Conservation (phyloP, 2,888 invertebrate species). For the Archaeoteleia sp. region DNA sequence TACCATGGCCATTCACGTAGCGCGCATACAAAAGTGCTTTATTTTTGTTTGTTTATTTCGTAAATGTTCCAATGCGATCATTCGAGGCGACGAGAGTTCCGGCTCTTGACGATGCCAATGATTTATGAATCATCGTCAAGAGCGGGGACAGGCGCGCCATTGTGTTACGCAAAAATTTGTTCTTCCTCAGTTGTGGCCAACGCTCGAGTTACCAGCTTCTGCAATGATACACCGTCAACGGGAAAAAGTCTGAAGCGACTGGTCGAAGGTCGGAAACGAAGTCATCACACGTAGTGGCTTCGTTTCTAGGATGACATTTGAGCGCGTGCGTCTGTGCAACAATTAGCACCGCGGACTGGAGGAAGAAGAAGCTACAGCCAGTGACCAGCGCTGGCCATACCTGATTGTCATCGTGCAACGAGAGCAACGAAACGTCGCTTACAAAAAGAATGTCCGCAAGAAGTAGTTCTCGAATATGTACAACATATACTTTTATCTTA, state of each 20-base stretch:
- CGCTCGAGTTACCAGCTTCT: conserved; percentile 41
- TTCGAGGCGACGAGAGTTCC: conserved; percentile 1
- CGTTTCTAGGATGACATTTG: not conserved
- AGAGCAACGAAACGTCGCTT: conserved; percentile 46
- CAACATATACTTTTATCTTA: conserved; percentile 46
- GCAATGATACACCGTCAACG: conserved; percentile 22
- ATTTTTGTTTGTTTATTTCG: too few relatives aligned
- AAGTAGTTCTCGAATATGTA: conserved; percentile 50
- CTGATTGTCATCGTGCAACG: conserved; percentile 55
- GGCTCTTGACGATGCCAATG: conserved; percentile 3
- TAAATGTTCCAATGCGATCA: not conserved
- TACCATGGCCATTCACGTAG: conserved; percentile 12
- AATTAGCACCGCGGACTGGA: conserved; percentile 10
- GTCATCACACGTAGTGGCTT: not conserved
- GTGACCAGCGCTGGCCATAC: conserved; percentile 51
- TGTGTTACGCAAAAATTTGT: conserved; percentile 14
- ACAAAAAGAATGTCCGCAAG: conserved; percentile 50
- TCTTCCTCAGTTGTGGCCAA: conserved; percentile 49
- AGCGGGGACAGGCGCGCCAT: conserved; percentile 5
- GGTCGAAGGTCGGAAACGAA: conserved; percentile 10
- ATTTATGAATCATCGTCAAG: not conserved
- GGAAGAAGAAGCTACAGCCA: conserved; percentile 36
- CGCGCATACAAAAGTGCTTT: conserved; percentile 8
- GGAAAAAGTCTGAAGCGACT: conserved; percentile 8
- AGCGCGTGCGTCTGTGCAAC: conserved; percentile 26